Base-by-base conservation (phyloP, 2,888 invertebrate species). In the Pemphredon lugubris region DNA sequence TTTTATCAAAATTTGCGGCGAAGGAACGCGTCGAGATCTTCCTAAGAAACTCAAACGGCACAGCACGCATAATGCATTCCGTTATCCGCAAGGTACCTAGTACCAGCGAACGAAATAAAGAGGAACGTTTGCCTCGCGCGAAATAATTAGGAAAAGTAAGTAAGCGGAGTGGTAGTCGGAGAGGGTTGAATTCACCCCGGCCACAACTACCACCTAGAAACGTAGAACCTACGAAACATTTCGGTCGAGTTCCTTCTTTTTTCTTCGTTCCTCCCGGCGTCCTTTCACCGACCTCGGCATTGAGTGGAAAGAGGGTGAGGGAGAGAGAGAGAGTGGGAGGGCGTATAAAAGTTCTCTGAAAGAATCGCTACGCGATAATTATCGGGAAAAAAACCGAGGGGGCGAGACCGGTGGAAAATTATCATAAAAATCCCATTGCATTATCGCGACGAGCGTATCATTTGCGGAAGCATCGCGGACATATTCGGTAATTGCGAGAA, bases 351-450 rank as follows among this genome's bases (percentile, higher is more conserved):
- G 59, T 45, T 54, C n/a, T 18, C 9, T 23, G 6, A 6, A 9
- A 18, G 21, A 20, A 32, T 21, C 53, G 59, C 59, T 69, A 48
- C 32, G 47, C 13, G 68, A 39, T 68, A 68, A 69, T 68, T 69
- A 69, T 69, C 68, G 59, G 68, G 51, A 26, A 18, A 18, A 2
- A 14, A 34, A 34, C 34, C 7, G 30, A 13, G 6, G n/a, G 21
- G 16, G 21, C 23, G 14, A 7, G 0, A 7, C 21, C 14, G 14
- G 14, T 11, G 6, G 2, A 23, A 42, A 26, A 69, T 59, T 68
- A 54, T 59, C 59, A 40, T 53, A 67, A 69, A 51, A 69, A 68
- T 69, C 18, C 11, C 26, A 30, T 18, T 23, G 47, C 30, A 53
- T 69, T 67, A 69, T 69, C 69, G 21, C 58, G 45, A 34, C 26